A percentile compares a stretch with the other conserved stretches of the same genome.
phyloP scores from a whole-genome alignment of 2,113 vertebrate species.

The Lepus americanus region DNA sequence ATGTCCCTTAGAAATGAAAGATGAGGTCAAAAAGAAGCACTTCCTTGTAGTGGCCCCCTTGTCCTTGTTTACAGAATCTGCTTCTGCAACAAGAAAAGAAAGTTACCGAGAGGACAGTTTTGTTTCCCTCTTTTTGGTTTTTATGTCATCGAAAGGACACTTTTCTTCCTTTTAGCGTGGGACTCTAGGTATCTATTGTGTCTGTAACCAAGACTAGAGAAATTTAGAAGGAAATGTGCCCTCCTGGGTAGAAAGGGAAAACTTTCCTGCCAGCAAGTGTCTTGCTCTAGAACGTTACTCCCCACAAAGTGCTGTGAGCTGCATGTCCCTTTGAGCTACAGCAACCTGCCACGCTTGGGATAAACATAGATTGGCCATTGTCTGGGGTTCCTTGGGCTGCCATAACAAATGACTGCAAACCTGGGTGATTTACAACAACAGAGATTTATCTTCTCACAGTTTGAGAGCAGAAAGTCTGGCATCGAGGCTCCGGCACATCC shows the following conservation, averaged over 20 bases:
- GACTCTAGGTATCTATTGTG: not conserved
- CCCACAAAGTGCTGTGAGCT: not conserved
- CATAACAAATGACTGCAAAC: conserved; percentile 9
- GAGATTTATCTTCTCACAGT: not conserved
- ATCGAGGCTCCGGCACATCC: not conserved
- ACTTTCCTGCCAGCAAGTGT: not conserved
- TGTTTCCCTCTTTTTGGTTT: not conserved
- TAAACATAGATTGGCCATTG: conserved; percentile 41
- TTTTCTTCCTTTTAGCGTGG: not conserved
- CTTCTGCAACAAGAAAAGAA: not conserved
- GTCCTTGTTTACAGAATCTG: not conserved
- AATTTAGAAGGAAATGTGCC: not conserved
- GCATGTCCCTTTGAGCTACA: not conserved
- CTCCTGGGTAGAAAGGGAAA: not conserved
- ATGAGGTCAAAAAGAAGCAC: not conserved
- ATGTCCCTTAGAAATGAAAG: not conserved
- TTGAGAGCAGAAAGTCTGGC: not conserved
- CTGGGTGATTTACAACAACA: not conserved
- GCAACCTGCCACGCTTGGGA: not conserved
- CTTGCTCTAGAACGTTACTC: not conserved
- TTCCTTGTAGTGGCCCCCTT: not conserved
- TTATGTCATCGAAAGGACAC: not conserved
- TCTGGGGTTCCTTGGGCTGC: conserved; percentile 25
- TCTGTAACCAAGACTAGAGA: not conserved
- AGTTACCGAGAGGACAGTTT: not conserved